Conservation (phyloP, 1,140 invertebrate genomes). For the Tetramorium simillimum region DNA sequence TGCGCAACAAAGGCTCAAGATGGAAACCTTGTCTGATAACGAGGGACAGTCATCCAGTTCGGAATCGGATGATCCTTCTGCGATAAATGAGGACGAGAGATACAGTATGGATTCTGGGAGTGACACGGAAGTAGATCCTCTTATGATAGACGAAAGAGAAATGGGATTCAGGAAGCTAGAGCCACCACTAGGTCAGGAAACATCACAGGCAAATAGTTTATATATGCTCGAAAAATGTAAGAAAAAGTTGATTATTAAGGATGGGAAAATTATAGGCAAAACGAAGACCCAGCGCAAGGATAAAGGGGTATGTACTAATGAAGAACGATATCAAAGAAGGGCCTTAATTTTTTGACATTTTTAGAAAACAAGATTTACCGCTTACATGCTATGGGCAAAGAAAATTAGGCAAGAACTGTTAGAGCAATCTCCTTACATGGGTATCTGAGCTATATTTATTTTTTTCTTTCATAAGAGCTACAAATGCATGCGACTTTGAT, state of each 20-base stretch:
- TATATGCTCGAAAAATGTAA: conserved; percentile 93
- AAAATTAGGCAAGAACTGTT: conserved; percentile 91
- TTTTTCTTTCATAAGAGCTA: conserved; percentile 38
- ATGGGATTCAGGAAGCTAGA: conserved; percentile 86
- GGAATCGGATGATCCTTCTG: conserved; percentile 86
- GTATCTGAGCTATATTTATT: conserved; percentile 80
- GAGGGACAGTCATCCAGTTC: conserved; percentile 86
- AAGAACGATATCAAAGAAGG: conserved; percentile 52
- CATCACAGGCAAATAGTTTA: conserved; percentile 87
- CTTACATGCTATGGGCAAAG: conserved; percentile 96
- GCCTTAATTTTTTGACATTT: conserved; percentile 71
- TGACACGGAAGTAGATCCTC: conserved; percentile 83
- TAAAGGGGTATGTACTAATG: conserved; percentile 87
- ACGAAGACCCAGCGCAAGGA: conserved; percentile 91
- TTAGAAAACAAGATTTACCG: conserved; percentile 92
- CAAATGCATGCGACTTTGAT: conserved; percentile 61
- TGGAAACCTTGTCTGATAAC: conserved; percentile 82
- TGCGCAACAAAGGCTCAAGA: conserved; percentile 75
- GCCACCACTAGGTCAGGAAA: conserved; percentile 84
- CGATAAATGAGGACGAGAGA: conserved; percentile 85
- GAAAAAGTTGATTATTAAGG: conserved; percentile 90
- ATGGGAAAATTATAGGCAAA: conserved; percentile 89
- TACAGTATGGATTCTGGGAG: conserved; percentile 84
- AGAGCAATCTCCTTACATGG: conserved; percentile 91
- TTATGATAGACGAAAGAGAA: conserved; percentile 84